phyloP scores from a whole-genome alignment of 2,797 vertebrate species.

The Tenualosa ilisha region DNA sequence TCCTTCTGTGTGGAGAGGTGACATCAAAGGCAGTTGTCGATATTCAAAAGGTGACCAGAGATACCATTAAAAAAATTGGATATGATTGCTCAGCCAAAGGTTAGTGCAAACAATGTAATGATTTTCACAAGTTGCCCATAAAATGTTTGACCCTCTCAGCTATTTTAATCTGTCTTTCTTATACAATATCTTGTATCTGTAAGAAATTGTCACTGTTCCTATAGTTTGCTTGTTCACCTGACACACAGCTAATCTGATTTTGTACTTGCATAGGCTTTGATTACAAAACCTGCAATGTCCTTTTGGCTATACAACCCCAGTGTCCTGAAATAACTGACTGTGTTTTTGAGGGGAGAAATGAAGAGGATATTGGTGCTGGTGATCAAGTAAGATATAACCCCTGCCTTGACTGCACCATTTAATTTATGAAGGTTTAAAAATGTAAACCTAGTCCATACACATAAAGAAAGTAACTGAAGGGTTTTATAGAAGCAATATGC shows the following conservation, averaged over 20 bases:
- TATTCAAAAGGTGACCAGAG: constrained; percentile 71
- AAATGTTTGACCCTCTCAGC: neutral
- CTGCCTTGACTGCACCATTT: neutral
- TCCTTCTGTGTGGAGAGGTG: constrained; percentile 76
- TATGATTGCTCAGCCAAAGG: constrained; percentile 78
- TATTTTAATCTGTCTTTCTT: neutral
- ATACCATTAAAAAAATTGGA: constrained; percentile 74
- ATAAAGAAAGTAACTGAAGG: neutral
- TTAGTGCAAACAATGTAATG: constrained; percentile 32
- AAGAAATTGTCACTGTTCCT: neutral
- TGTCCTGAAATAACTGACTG: constrained; percentile 72
- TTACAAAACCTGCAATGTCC: constrained; percentile 76
- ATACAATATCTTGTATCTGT: neutral
- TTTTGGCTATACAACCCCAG: constrained; percentile 75
- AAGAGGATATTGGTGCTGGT: constrained; percentile 76
- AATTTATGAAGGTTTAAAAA: neutral
- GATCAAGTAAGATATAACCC: constrained; percentile 68
- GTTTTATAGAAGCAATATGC: neutral
- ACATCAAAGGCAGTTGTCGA: constrained; percentile 74
- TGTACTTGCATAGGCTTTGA: constrained; percentile 69
- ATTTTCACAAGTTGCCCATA: neutral
- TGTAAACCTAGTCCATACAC: neutral
- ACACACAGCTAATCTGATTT: neutral
- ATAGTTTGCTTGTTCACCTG: neutral
- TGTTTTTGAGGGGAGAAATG: constrained; percentile 69